phyloP scores from a whole-genome alignment of 2,797 vertebrate genomes.

The Leptatherina wallacei region DNA sequence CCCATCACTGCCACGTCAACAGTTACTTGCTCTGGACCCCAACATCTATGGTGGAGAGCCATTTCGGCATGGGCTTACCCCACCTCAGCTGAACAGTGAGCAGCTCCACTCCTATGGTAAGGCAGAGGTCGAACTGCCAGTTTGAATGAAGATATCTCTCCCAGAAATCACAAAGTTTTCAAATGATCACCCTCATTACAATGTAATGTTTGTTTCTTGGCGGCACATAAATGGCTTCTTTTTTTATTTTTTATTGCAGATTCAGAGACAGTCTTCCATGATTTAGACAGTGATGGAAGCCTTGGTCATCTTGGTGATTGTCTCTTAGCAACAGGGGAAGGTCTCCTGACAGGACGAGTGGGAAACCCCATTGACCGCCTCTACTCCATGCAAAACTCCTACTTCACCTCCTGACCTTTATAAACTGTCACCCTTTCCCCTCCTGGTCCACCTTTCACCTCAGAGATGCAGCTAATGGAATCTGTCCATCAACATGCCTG shows the following conservation, averaged over 20 bases:
- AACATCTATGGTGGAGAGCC: conserved; percentile 88
- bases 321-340: conserved; percentile 87
- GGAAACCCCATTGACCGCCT: conserved; percentile 93
- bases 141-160: not conserved
- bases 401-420: conserved; percentile 93
- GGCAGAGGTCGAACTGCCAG: conserved; percentile 26
- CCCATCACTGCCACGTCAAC: conserved; percentile 87
- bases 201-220: not conserved
- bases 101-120: conserved; percentile 91
- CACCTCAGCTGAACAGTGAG: conserved; percentile 88
- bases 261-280: conserved; percentile 90
- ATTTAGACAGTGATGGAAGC: conserved; percentile 90
- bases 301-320: conserved; percentile 90
- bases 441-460: conserved; percentile 70
- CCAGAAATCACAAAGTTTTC: not conserved
- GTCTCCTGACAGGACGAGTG: conserved; percentile 85
- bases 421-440: conserved; percentile 71
- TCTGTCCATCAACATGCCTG: conserved; percentile 66
- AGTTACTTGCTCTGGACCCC: conserved; percentile 88
- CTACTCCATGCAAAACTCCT: conserved; percentile 96
- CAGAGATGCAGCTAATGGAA: conserved; percentile 79
- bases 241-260: conserved; percentile 71
- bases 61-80: conserved; percentile 90
- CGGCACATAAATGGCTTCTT: conserved; percentile 17
- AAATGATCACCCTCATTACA: not conserved